These are phyloP conservation scores for Myrmecobius fasciatus DNA, from an alignment of 2,113 vertebrate genomes.

Conservation along the genomic window DNA sequence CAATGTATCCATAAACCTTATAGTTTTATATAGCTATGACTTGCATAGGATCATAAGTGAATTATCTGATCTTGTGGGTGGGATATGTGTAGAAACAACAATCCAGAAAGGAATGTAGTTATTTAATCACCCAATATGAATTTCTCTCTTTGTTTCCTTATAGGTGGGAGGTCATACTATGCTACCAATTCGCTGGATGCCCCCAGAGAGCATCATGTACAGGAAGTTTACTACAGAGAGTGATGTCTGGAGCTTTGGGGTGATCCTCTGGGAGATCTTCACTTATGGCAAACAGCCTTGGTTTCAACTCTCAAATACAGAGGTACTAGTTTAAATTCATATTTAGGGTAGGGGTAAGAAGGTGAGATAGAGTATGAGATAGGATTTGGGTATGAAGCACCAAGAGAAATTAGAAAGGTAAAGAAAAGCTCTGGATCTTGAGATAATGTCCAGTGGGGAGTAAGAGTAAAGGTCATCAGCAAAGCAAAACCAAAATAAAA, in stretches of 20 bases:
- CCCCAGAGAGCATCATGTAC: slow-evolving; percentile 99
- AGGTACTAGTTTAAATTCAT: slow-evolving; percentile 84
- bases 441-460: neutral
- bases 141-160: slow-evolving; percentile 61
- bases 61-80: neutral
- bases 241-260: slow-evolving; percentile 98
- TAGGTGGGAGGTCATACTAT: slow-evolving; percentile 99
- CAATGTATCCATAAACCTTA: neutral
- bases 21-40: neutral
- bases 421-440: neutral
- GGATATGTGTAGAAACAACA: neutral
- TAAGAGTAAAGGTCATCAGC: neutral
- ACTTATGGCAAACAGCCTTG: slow-evolving; percentile 99
- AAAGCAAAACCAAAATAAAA: neutral
- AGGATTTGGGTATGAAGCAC: neutral
- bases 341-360: no score
- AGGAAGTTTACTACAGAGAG: slow-evolving; percentile 98
- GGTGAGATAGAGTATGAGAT: neutral
- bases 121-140: slow-evolving; percentile 26
- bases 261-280: slow-evolving; percentile 99
- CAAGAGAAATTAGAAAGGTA: neutral
- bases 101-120: neutral
- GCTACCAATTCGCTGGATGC: slow-evolving; percentile 99
- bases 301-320: slow-evolving; percentile 98
- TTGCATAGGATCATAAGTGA: neutral